These are phyloP conservation scores for Sthenelais limicola DNA, from an alignment of 2,888 invertebrate genomes.

Conservation along the genomic window DNA sequence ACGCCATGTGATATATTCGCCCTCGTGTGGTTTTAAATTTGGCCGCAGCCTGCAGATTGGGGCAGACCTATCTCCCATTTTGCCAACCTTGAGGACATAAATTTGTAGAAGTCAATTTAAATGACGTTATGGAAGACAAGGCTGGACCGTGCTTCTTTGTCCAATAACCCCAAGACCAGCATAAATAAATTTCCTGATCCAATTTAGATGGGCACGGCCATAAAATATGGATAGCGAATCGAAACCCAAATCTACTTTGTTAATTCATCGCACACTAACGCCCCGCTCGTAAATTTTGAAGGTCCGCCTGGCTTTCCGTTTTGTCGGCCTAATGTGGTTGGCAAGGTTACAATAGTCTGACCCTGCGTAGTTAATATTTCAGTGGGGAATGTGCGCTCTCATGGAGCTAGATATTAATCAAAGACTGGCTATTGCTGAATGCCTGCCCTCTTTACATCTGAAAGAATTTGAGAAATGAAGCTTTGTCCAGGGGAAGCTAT, in stretches of 20 bases:
- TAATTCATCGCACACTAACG: constrained; percentile 38
- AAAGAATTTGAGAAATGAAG: constrained; percentile 39
- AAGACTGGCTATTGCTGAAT: constrained; percentile 5
- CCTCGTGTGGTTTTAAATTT: constrained; percentile 35
- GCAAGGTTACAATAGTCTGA: constrained; percentile 40
- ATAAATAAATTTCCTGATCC: constrained; percentile 39
- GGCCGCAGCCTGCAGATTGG: constrained; percentile 23
- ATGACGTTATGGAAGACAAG: constrained; percentile 37
- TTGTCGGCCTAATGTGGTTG: constrained; percentile 38
- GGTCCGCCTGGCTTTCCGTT: constrained; percentile 37
- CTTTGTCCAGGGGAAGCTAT: no score
- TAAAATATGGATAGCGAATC: constrained; percentile 40
- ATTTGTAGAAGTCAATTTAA: constrained; percentile 35
- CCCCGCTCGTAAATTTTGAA: constrained; percentile 33
- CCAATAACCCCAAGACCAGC: constrained; percentile 40
- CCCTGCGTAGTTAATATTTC: constrained; percentile 36
- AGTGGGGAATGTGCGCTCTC: constrained; percentile 37
- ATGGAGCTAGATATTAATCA: constrained; percentile 36
- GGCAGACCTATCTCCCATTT: constrained; percentile 20
- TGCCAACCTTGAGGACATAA: constrained; percentile 33
- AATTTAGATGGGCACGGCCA: constrained; percentile 31
- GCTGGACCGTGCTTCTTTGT: constrained; percentile 31
- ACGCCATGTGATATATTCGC: constrained; percentile 30
- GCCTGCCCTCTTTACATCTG: constrained; percentile 33
- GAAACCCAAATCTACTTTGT: constrained; percentile 40